Conservation (phyloP, 1,140 invertebrate genomes). For the Pseudobourletiella spinata region DNA sequence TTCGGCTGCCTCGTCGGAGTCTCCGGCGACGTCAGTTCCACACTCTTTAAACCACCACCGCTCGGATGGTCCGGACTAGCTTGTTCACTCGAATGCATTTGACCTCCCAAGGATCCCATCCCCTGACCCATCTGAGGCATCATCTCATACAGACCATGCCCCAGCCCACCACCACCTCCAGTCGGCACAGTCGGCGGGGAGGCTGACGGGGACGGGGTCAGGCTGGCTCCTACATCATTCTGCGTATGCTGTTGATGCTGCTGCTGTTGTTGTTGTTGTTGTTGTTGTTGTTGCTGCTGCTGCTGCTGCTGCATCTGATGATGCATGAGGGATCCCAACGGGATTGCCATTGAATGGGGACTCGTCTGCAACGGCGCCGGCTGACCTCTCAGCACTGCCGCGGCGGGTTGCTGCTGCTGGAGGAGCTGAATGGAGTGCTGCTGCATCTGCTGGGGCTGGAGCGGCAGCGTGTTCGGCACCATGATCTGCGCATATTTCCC, state of each 20-base stretch:
- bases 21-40: constrained; percentile 22
- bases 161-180: neutral
- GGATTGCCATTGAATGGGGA: neutral
- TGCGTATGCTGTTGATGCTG: constrained; percentile 10
- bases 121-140: neutral
- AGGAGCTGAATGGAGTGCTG: neutral
- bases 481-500: neutral
- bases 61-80: neutral
- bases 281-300: constrained; percentile 2
- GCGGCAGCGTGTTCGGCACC: neutral
- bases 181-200: constrained; percentile 2
- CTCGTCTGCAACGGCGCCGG: neutral
- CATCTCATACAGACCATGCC: constrained; percentile 12
- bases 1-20: constrained; percentile 18
- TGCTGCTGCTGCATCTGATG: constrained; percentile 13
- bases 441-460: neutral
- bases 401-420: neutral
- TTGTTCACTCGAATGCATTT: neutral
- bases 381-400: neutral
- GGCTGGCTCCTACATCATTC: constrained; percentile 5
- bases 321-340: neutral
- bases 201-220: constrained; percentile 13
- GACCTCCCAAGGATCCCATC: neutral
- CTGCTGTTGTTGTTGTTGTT: constrained; percentile 7
- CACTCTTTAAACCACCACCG: neutral